Evolutionary conservation across 1,140 invertebrate genomes (phyloP), one percentile per base, ranked within the genome.

Genomic region (Adelges cooleyi): DNA sequence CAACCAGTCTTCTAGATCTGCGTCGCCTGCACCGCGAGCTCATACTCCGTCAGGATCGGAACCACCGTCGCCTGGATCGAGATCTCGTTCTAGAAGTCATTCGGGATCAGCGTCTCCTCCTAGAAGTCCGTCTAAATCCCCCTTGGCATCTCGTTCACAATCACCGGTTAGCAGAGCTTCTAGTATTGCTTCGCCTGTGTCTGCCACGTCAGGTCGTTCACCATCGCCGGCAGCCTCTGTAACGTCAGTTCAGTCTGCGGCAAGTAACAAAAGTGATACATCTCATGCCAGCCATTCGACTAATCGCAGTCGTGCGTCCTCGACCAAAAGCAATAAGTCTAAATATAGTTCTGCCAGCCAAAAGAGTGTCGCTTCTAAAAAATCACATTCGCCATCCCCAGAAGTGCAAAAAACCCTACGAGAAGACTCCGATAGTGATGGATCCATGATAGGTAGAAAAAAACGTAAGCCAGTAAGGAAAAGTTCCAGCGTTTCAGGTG

Each of bases 141-240:
- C 73, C 20, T 69, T 70, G 9, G 69, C 68, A 5, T 71, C 69
- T 33, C 70, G 66, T n/a, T 75, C 74, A 9, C 69, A 70, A 20
- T 71, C 71, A 13, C 52, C 67, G 13, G 68, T 67, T 67, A 69
- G 66, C 36, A 71, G 73, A 13, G 70, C 70, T 23, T 52, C 62
- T 23, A 51, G 46, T 65, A 33, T 10, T 20, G 79, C 78, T 66
- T 74, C 76, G 48, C 71, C 71, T 69, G 74, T 72, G 36, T 75
- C 75, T 22, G 69, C 69, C 65, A 72, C 52, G 71, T 67, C 69
- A 29, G 66, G 18, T 36, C 65, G 66, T 22, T 62, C 54, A 15
- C 46, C 44, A 1, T 62, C 65, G 27, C 67, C 67, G 18, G 46
- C 54, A 13, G 66, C 20, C 9, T 67, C 66, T n/a, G 66, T 59